Evolutionary conservation across 37 sponge, comb jelly and placozoan species (phyloP).

Genomic region (Axinella damicornis): DNA sequence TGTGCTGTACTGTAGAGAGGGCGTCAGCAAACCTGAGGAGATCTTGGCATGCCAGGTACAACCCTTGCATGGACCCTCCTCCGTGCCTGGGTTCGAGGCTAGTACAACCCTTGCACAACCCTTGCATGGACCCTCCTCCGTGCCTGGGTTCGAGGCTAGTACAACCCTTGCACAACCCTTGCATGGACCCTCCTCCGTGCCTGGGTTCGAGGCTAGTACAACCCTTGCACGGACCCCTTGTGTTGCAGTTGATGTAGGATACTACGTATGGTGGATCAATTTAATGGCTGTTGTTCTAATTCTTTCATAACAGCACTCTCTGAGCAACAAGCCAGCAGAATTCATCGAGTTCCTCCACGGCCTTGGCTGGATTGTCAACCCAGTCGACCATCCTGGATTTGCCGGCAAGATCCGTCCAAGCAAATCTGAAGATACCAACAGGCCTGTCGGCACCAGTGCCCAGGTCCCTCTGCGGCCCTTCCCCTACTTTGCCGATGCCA

Average conservation of each 20-base stretch:
- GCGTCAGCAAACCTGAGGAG: conserved; percentile 66
- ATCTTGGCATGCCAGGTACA: conserved; percentile 73
- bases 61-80: too few relatives aligned
- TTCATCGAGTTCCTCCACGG: conserved; percentile 77
- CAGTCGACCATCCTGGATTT: conserved; percentile 78
- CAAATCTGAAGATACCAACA: conserved; percentile 1
- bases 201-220: too few relatives aligned
- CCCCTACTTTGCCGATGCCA: conserved; percentile 82
- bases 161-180: too few relatives aligned
- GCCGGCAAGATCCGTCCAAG: conserved; percentile 69
- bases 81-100: too few relatives aligned
- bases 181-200: too few relatives aligned
- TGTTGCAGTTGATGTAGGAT: too few relatives aligned
- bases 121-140: too few relatives aligned
- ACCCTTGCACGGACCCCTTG: too few relatives aligned
- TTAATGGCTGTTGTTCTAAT: not conserved
- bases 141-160: too few relatives aligned
- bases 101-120: too few relatives aligned
- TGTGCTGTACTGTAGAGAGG: conserved; percentile 80
- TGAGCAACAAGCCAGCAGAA: conserved; percentile 58
- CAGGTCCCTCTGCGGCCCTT: conserved; percentile 74
- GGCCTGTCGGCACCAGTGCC: conserved; percentile 26
- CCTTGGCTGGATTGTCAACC: conserved; percentile 91
- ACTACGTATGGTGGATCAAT: too few relatives aligned
- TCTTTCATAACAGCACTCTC: not conserved